phyloP scores from a whole-genome alignment of 2,888 invertebrate species.

The Thereva nobilitata region DNA sequence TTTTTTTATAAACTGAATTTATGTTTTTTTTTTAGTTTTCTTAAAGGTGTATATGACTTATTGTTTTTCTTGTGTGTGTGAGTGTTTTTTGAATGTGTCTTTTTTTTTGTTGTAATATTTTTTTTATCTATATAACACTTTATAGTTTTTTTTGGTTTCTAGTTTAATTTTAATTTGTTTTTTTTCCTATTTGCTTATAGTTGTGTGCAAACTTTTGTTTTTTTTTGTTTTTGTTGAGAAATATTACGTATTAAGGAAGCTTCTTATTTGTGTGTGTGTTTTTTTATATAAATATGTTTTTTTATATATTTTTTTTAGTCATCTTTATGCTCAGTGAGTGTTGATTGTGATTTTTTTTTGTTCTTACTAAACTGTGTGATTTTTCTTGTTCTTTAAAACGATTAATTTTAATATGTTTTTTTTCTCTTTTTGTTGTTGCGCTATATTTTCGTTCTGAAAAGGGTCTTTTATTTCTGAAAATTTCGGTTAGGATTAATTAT shows the following conservation, averaged over 20 bases:
- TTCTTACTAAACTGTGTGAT: no score
- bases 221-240: conserved; percentile 20
- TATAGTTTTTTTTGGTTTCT: conserved; percentile 23
- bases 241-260: conserved; percentile 25
- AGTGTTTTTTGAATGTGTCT: conserved; percentile 25
- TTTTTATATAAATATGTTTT: conserved; percentile 11
- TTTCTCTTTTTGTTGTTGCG: no score
- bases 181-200: conserved; percentile 30
- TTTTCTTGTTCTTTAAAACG: no score
- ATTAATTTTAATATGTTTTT: no score
- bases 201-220: conserved; percentile 23
- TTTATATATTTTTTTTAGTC: no score
- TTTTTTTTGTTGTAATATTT: conserved; percentile 24
- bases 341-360: conserved; percentile 23
- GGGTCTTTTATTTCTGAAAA: no score
- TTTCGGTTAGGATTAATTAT: no score
- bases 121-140: conserved; percentile 22
- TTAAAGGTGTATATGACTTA: conserved; percentile 24
- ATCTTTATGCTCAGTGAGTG: conserved; percentile 13
- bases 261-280: conserved; percentile 12
- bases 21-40: conserved; percentile 21
- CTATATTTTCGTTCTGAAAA: no score
- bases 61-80: conserved; percentile 22
- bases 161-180: conserved; percentile 1
- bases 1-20: conserved; percentile 16